Conservation (phyloP, 2,797 vertebrate genomes). For the Acanthis flammea region DNA sequence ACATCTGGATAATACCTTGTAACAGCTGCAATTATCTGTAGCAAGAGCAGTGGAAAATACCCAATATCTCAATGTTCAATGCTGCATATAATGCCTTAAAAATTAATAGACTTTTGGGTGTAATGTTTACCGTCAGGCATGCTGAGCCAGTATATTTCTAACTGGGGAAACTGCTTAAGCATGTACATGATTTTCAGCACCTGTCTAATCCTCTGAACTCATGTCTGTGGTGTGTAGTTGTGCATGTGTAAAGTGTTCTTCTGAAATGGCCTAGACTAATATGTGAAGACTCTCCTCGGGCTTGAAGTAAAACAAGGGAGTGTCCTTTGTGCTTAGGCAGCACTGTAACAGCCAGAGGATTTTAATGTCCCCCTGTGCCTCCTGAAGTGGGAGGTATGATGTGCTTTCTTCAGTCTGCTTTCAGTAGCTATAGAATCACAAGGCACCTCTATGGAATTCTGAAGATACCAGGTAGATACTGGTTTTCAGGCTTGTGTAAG, state of each 20-base stretch:
- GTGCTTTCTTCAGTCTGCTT: background rate
- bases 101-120: background rate
- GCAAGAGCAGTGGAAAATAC: background rate
- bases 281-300: background rate
- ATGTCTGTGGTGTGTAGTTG: background rate
- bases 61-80: background rate
- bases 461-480: background rate
- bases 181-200: background rate
- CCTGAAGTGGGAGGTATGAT: background rate
- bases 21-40: background rate
- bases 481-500: background rate
- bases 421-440: background rate
- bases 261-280: background rate
- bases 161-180: background rate
- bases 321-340: background rate
- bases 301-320: background rate
- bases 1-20: background rate
- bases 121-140: background rate
- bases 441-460: background rate
- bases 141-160: background rate
- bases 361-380: background rate
- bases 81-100: background rate
- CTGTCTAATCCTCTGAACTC: background rate
- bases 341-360: background rate
- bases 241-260: background rate